Conservation (phyloP, 2,797 vertebrate species). For the Numenius phaeopus region DNA sequence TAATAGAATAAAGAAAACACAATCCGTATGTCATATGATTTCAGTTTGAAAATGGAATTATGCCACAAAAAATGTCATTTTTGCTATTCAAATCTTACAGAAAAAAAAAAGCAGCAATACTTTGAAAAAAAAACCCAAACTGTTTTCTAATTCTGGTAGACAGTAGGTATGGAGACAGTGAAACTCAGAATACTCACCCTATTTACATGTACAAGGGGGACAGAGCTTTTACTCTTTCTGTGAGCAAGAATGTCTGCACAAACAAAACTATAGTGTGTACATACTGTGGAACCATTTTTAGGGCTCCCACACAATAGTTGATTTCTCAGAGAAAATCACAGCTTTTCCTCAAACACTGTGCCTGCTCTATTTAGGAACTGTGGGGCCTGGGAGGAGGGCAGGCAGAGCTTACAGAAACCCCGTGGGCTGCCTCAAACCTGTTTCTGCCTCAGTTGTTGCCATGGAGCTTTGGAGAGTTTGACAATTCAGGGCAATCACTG, state of each 20-base stretch:
- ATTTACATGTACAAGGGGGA: neutral
- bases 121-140: neutral
- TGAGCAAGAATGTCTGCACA: neutral
- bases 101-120: neutral
- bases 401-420: slow-evolving; percentile 8
- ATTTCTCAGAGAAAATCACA: slow-evolving; percentile 43
- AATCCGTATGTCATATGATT: neutral
- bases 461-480: slow-evolving; percentile 42
- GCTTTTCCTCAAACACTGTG: neutral
- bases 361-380: slow-evolving; percentile 22
- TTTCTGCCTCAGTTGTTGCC: slow-evolving; percentile 53
- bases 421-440: slow-evolving; percentile 2
- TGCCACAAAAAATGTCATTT: neutral
- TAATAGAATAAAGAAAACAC: neutral
- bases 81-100: neutral
- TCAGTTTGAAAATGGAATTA: neutral
- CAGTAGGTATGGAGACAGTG: neutral
- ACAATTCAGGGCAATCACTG: neutral
- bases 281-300: neutral
- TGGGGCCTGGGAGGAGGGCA: slow-evolving; percentile 14
- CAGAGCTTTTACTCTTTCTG: neutral
- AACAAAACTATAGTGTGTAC: neutral
- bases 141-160: neutral
- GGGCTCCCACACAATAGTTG: neutral
- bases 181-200: neutral